Base-by-base conservation (phyloP, 2,888 invertebrate species). In the Dione vanillae region DNA sequence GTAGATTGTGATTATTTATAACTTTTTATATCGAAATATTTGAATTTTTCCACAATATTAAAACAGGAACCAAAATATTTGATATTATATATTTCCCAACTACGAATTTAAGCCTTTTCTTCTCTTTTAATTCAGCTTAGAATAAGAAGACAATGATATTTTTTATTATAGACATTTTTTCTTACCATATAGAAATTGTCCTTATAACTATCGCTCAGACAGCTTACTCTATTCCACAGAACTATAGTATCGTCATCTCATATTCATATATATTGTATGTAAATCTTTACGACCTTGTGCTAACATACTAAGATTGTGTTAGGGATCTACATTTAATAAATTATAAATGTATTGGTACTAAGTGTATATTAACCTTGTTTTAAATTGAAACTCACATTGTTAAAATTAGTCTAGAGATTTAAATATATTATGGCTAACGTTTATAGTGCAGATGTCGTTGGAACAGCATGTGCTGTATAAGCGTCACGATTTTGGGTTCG, bases 341-440 rank as follows among this genome's bases (percentile, higher is more conserved):
- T 61, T 43, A 35, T 12, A 9, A 45, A 52, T 54, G 62, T 51
- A 68, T 52, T 54, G 62, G 37, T 62, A 61, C 52, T 59, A 68
- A 68, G 68, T 62, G 51, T 45, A 62, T 62, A 68, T 68, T 68
- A 62, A 37, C 68, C 68, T 68, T 54, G n/a, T 61, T 68, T 19
- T 16, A 19, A 47, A 62, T 54, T 62, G 43, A 52, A 47, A 52
- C 62, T 45, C 14, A 52, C 59, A 62, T 62, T 68, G 52, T 61
- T 62, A 35, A 52, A 68, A 49, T 45, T 61, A 62, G 62, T 54
- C 43, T 45, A 45, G n/a, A 9, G 62, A 62, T 54, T 68, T 68
- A 45, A 68, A 68, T 68, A 61, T 27, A 14, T 68, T 52, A 54
- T 62, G 8, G 41, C 54, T 45, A 45, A 59, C 41, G 49, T 27